Evolutionary conservation across 2,797 vertebrate genomes (phyloP).

Genomic region (Lophotriccus pileatus): DNA sequence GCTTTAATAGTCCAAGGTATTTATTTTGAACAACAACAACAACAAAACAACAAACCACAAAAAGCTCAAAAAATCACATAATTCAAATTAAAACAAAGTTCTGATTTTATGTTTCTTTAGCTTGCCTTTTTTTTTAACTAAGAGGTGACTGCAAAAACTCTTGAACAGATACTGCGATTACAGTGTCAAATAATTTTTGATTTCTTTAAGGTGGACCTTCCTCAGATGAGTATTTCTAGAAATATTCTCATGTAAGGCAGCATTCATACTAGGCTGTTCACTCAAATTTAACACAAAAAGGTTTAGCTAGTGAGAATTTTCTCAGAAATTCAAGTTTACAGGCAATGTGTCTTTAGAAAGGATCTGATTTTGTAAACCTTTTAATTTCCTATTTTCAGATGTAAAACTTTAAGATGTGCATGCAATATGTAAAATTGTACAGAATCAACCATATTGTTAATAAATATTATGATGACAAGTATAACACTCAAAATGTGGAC

Average conservation of each 20-base stretch:
- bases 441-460: background rate
- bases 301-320: background rate
- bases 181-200: background rate
- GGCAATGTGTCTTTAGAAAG: background rate
- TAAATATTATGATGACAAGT: background rate
- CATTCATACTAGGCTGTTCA: background rate
- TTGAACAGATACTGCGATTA: background rate
- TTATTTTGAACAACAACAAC: background rate
- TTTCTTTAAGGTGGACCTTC: background rate
- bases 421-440: background rate
- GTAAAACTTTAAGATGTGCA: background rate
- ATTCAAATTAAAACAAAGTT: background rate
- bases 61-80: background rate
- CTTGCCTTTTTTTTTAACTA: background rate
- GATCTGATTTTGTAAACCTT: background rate
- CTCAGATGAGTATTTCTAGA: background rate
- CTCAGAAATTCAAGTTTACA: background rate
- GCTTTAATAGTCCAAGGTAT: background rate
- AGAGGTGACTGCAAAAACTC: background rate
- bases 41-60: accelerated
- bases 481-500: background rate
- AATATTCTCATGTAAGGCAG: background rate
- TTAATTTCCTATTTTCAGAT: background rate
- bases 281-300: background rate
- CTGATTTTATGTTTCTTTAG: background rate